Evolutionary conservation across 2,797 vertebrate species (phyloP).

Genomic region (Lophius americanus): DNA sequence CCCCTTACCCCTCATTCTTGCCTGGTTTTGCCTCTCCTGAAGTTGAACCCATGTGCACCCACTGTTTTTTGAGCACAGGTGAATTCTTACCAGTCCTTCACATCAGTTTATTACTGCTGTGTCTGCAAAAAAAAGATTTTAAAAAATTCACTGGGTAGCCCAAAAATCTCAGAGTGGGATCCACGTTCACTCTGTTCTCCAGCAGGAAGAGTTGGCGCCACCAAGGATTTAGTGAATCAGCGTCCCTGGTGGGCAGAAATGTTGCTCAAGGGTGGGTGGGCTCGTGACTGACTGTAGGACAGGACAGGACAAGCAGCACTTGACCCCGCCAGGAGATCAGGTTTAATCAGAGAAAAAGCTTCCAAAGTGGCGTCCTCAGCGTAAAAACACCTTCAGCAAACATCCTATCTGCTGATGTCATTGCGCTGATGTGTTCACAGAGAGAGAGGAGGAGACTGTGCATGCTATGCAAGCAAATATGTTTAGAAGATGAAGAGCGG

Average conservation of each 20-base stretch:
- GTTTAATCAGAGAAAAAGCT: slow-evolving; percentile 54
- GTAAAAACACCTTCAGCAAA: slow-evolving; percentile 1
- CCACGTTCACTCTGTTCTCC: slow-evolving; percentile 20
- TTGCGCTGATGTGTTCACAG: not conserved
- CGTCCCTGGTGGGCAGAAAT: slow-evolving; percentile 45
- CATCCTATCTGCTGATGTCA: not conserved
- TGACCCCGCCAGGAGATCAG: slow-evolving; percentile 32
- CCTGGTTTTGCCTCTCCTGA: too few species aligned
- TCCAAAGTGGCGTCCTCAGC: slow-evolving; percentile 37
- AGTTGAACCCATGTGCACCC: too few species aligned
- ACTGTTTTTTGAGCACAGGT: slow-evolving; percentile 38
- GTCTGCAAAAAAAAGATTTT: not conserved
- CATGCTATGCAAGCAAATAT: not conserved
- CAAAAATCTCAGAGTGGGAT: slow-evolving; percentile 30
- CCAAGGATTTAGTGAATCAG: slow-evolving; percentile 19
- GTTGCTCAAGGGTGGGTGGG: slow-evolving; percentile 34
- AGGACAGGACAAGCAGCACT: slow-evolving; percentile 39
- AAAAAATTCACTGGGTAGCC: not conserved
- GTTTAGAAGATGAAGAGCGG: too few species aligned
- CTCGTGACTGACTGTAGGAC: slow-evolving; percentile 22
- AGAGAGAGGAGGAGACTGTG: not conserved
- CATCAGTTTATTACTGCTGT: slow-evolving; percentile 34
- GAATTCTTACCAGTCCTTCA: slow-evolving; percentile 27
- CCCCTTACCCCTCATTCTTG: too few species aligned
- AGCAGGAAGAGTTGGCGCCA: slow-evolving; percentile 15